Evolutionary conservation across 2,888 invertebrate species (phyloP), one percentile per base, ranked within the genome.

Genomic region (Lasioglossum morio): DNA sequence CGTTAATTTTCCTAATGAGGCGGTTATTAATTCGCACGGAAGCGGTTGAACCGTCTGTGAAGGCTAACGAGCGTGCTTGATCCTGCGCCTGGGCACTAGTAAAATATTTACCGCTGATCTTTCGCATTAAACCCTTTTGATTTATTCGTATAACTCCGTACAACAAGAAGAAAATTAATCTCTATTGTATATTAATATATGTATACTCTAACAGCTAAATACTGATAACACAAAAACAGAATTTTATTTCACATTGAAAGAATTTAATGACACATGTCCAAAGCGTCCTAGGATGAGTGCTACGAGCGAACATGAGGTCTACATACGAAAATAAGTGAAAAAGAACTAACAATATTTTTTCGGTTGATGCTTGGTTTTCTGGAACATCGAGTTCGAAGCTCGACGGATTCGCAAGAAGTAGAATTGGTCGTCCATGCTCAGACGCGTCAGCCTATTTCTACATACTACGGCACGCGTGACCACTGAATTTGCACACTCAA

Each of bases 1-100:
- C 69, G 34, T 40, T 84, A 30, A 48, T 83, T 78, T 5, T 66
- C 30, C 57, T 34, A 77, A 46, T 27, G 73, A 30, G 4, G 57
- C 48, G 40, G 16, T 46, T 19, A 19, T 63, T 48, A 57, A 48
- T 82, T 78, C 63, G 34, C 66, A 27, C 16, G 4, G n/a, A 46
- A 48, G 34, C 34, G 37, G 69, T 37, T 69, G 23, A 69, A 69
- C n/a, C 37, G 4, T 23, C 69, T 40, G 37, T 4, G 23, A 40
- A 69, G n/a, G 23, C 37, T 40, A 40, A 69, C 23, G 34, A 69
- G 69, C 69, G 34, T 40, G 23, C 37, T 69, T 40, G 37, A 69
- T 10, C 23, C 16, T 69, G 37, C 37, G 23, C 10, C 23, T 37
- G 37, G 23, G 12, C 30, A 60, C 60, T 27, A 14, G 30, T 4